These are phyloP conservation scores for Bradypodion ventrale DNA, from an alignment of 2,797 vertebrate genomes.

Conservation along the genomic window DNA sequence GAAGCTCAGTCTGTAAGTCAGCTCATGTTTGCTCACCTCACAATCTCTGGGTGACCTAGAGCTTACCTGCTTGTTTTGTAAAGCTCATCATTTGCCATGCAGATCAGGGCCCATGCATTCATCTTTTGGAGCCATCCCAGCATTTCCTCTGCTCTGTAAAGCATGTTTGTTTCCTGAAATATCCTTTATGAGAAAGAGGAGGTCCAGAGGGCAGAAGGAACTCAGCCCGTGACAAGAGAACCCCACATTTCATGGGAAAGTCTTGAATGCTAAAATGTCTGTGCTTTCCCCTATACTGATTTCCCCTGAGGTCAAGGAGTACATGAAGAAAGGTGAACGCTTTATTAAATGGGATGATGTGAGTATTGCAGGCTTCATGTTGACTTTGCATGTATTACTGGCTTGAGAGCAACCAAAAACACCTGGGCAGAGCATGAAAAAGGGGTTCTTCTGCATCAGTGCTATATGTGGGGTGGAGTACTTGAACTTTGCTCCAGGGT, in stretches of 20 bases:
- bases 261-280: slow-evolving; percentile 78
- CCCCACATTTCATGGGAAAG: slow-evolving; percentile 21
- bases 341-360: slow-evolving; percentile 98
- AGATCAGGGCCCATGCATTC: slow-evolving; percentile 56
- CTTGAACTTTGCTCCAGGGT: no score
- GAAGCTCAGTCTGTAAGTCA: slow-evolving; percentile 18
- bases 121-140: slow-evolving; percentile 53
- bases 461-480: no score
- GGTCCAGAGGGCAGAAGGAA: slow-evolving; percentile 53
- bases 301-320: slow-evolving; percentile 85
- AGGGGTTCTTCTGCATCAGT: no score
- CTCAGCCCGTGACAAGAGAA: slow-evolving; percentile 40
- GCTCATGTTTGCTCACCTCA: background rate
- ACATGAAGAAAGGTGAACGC: slow-evolving; percentile 89
- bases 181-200: slow-evolving; percentile 57
- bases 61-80: slow-evolving; percentile 14
- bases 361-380: slow-evolving; percentile 69
- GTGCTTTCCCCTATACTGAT: slow-evolving; percentile 82
- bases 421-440: no score
- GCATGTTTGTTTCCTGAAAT: slow-evolving; percentile 57
- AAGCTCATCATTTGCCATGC: slow-evolving; percentile 76
- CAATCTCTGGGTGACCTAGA: slow-evolving; percentile 3
- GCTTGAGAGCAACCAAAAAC: background rate
- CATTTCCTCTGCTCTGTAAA: slow-evolving; percentile 58
- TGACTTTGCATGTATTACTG: background rate